Conservation (phyloP, 2,888 invertebrate species). For the Bimastos eiseni region DNA sequence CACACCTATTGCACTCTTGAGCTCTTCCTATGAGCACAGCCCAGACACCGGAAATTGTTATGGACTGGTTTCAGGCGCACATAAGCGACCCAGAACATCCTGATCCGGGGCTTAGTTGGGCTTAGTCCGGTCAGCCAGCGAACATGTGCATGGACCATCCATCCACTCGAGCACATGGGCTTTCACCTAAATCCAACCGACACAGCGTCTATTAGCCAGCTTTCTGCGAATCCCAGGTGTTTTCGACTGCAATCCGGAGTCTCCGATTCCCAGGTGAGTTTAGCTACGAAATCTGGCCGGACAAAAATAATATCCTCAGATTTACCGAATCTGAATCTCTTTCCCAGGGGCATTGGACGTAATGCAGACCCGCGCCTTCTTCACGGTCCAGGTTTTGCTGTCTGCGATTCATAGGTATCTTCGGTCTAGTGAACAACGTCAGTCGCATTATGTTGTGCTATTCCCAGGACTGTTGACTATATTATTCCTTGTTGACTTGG, state of each 20-base stretch:
- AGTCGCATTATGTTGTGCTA: background rate
- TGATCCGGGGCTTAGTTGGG: background rate
- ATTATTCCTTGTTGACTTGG: background rate
- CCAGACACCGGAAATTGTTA: background rate
- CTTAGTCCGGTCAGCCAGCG: background rate
- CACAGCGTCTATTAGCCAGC: background rate
- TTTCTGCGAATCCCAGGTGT: slow-evolving; percentile 13
- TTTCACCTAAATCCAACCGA: slow-evolving; percentile 13
- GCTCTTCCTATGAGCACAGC: background rate
- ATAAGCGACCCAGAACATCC: background rate
- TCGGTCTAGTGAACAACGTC: background rate
- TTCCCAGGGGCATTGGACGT: background rate
- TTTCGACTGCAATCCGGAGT: background rate
- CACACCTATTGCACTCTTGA: background rate
- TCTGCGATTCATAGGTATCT: background rate
- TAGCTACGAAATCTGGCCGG: background rate
- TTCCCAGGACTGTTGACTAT: background rate
- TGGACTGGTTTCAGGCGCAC: background rate
- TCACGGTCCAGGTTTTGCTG: background rate
- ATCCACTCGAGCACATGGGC: background rate
- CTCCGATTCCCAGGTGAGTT: background rate
- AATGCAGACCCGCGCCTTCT: background rate
- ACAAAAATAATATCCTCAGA: background rate
- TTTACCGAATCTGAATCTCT: background rate
- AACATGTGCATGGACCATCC: background rate